Evolutionary conservation across 2,113 vertebrate genomes (phyloP), one percentile per base, ranked within the genome.

Genomic region (Acrocephalus kingi): DNA sequence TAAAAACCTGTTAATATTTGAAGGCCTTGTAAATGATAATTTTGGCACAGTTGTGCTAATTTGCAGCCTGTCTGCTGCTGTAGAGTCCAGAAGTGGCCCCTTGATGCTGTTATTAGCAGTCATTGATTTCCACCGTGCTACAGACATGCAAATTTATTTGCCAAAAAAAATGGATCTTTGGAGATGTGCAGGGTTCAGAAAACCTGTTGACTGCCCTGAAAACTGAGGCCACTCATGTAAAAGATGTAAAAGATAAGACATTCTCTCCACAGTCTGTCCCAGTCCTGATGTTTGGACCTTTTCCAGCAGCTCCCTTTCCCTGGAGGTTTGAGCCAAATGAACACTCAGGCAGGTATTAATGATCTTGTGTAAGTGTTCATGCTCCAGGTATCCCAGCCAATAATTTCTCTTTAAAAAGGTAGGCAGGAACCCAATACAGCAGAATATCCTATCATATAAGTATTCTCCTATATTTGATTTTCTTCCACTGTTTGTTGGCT

Each of bases 1-100:
- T 81, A 45, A 89, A 95, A 93, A 78, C 41, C 56, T 92, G 83
- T 46, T 90, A 78, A 61, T 90, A 89, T 81, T 46, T 93, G 66
- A 86, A 87, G 80, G 25, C n/a, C 25, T 81, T 72, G 45, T 72
- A 89, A 94, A 84, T 54, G 9, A 68, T 64, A 45, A 84, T 95
- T 90, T 81, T 56, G 23, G 54, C 71, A 63, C 13, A 49, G 37
- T 43, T 86, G 49, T 81, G 64, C 7, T 68, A 72, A 84, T 93
- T 82, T 77, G 22, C 68, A 93, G 48, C 30, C 61, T 86, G 27
- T n/a, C 48, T 86, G 43, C 51, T 63, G 23, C 71, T 45, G 3
- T 12, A 15, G 67, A 86, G 23, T 61, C 41, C 61, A 87, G 45
- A 86, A 68, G 69, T 61, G 64, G 19, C 46, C 61, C 31, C 35